Evolutionary conservation across 1,140 invertebrate genomes (phyloP).

Genomic region (Ridgeia piscesae): DNA sequence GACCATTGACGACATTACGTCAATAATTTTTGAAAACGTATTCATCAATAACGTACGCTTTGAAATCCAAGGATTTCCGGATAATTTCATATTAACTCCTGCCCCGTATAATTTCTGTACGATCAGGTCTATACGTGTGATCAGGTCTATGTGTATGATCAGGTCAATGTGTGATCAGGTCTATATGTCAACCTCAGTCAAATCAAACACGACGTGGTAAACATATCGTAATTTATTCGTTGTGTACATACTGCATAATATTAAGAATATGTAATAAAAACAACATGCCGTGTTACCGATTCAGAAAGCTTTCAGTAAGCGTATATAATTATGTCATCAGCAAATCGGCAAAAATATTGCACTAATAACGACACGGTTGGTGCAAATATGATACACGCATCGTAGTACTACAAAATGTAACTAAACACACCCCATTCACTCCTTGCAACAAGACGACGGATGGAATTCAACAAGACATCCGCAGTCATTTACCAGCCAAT

Average conservation of each 20-base stretch:
- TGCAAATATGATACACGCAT: background rate
- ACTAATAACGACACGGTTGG: background rate
- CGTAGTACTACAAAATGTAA: background rate
- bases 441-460: background rate
- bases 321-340: background rate
- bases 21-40: no score
- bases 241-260: background rate
- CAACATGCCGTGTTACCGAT: background rate
- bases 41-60: no score
- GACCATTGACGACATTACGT: no score
- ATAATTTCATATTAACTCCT: no score
- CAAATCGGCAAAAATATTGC: background rate
- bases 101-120: no score
- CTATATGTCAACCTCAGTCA: background rate
- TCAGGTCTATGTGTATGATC: no score
- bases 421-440: background rate
- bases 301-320: background rate
- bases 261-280: background rate
- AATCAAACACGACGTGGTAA: background rate
- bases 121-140: no score
- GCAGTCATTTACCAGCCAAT: background rate
- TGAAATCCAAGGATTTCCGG: no score
- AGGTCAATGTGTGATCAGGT: no score
- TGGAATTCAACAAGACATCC: background rate
- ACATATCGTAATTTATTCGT: conserved; percentile 2